Base-by-base conservation (phyloP, 2,888 invertebrate genomes). In the Alsophila aescularia region DNA sequence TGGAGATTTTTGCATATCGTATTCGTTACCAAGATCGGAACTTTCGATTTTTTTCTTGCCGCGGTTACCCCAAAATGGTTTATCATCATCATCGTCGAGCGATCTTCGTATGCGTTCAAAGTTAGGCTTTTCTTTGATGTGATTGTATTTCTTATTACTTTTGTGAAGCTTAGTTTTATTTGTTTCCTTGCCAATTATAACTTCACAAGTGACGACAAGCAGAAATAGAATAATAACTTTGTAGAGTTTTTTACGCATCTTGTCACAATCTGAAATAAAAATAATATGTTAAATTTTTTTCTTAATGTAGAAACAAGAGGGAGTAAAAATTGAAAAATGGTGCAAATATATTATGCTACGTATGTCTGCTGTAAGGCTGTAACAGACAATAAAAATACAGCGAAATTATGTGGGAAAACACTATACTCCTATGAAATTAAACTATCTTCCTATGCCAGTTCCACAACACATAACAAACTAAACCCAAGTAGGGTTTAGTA, bases 81-180 rank as follows among this genome's bases (percentile, higher is more conserved):
- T 73, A 5, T 78, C 79, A 0, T 77, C 75, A 21, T 78, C 78
- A 40, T 78, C 75, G 13, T 70, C 66, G 1, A 81, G 29, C 0
- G 87, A 83, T 55, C 90, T 74, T 64, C 85, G 90, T 4, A 70
- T 32, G 1, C 90, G 81, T 12, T 75, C 79, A 35, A 60, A 66
- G 6, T 61, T 69, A 29, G 61, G 24, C 59, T 81, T 82, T 10
- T 67, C 69, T 66, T 79, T 81, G 6, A 58, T 40, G 44, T 66
- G 62, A 48, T 58, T 67, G 16, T 74, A 54, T 54, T 72, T 79
- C 53, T 79, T 78, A 44, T 18, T 56, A 2, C 55, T 15, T 68
- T 79, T 82, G 21, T 57, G 60, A 18, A 35, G 54, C 64, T 83
- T 86, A 2, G 70, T 70, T 70, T 78, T 79, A 62, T 79, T 81